These are phyloP conservation scores for Reticulitermes lucifugus DNA, from an alignment of 2,888 invertebrate genomes.

Conservation along the genomic window DNA sequence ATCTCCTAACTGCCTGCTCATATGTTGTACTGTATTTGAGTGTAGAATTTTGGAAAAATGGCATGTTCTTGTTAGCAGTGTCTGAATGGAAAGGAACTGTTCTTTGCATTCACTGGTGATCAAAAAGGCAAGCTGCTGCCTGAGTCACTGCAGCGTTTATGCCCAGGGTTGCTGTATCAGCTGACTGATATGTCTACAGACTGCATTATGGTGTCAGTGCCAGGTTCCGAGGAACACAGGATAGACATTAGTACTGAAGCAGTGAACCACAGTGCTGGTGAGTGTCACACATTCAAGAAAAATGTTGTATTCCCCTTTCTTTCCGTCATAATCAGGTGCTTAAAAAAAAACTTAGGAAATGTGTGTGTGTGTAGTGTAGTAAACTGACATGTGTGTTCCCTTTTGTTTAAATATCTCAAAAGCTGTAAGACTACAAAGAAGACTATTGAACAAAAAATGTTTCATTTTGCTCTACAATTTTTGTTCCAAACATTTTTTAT, in stretches of 20 bases:
- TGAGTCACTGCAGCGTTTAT: constrained; percentile 64
- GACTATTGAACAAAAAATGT: too few relatives aligned
- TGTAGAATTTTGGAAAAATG: neutral
- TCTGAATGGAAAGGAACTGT: constrained; percentile 36
- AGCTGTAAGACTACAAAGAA: too few relatives aligned
- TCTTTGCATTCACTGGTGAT: constrained; percentile 32
- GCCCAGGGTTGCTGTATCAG: constrained; percentile 77
- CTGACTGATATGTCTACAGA: constrained; percentile 61
- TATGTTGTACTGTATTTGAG: neutral
- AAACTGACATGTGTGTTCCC: too few relatives aligned
- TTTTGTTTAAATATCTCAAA: too few relatives aligned
- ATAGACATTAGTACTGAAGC: neutral
- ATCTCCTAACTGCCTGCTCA: neutral
- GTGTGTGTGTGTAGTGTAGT: too few relatives aligned
- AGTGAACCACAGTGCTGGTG: constrained; percentile 16
- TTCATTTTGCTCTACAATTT: too few relatives aligned
- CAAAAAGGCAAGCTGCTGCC: constrained; percentile 16
- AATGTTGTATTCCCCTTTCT: neutral
- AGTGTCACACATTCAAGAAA: neutral
- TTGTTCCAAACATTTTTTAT: too few relatives aligned
- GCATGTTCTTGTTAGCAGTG: constrained; percentile 24
- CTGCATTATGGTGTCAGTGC: constrained; percentile 16
- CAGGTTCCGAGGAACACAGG: neutral
- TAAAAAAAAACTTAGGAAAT: too few relatives aligned
- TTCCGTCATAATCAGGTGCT: too few relatives aligned